Evolutionary conservation across 2,113 vertebrate species (phyloP).

Genomic region (Kryptolebias marmoratus): DNA sequence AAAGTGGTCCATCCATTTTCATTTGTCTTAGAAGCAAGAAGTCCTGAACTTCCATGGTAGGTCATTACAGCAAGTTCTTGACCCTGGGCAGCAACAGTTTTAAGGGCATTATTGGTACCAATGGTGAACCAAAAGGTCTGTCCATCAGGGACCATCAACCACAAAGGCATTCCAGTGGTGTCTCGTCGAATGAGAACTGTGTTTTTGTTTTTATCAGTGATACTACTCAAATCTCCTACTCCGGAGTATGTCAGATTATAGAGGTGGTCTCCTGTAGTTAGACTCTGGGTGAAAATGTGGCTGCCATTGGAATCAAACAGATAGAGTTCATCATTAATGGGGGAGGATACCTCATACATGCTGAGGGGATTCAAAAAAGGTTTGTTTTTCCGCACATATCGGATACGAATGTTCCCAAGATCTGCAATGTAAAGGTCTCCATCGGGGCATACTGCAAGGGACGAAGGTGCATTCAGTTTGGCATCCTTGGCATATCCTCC

Average conservation of each 20-base stretch:
- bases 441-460: slow-evolving; percentile 91
- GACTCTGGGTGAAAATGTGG: slow-evolving; percentile 94
- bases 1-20: slow-evolving; percentile 98
- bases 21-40: slow-evolving; percentile 95
- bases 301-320: slow-evolving; percentile 95
- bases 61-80: slow-evolving; percentile 96
- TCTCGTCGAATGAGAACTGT: slow-evolving; percentile 89
- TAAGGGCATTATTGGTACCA: slow-evolving; percentile 93
- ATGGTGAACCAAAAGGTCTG: slow-evolving; percentile 98
- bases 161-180: slow-evolving; percentile 92
- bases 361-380: slow-evolving; percentile 93
- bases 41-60: slow-evolving; percentile 93
- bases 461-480: slow-evolving; percentile 91
- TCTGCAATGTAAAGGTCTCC: slow-evolving; percentile 95
- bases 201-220: slow-evolving; percentile 95
- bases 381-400: slow-evolving; percentile 93
- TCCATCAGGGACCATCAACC: slow-evolving; percentile 92
- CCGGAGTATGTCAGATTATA: slow-evolving; percentile 96
- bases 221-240: slow-evolving; percentile 87
- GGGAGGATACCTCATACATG: slow-evolving; percentile 95
- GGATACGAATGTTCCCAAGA: slow-evolving; percentile 94
- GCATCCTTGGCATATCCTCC: slow-evolving; percentile 97
- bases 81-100: slow-evolving; percentile 90
- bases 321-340: slow-evolving; percentile 95
- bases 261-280: slow-evolving; percentile 93